phyloP scores from a whole-genome alignment of 2,113 vertebrate genomes.

The Mellivora capensis region DNA sequence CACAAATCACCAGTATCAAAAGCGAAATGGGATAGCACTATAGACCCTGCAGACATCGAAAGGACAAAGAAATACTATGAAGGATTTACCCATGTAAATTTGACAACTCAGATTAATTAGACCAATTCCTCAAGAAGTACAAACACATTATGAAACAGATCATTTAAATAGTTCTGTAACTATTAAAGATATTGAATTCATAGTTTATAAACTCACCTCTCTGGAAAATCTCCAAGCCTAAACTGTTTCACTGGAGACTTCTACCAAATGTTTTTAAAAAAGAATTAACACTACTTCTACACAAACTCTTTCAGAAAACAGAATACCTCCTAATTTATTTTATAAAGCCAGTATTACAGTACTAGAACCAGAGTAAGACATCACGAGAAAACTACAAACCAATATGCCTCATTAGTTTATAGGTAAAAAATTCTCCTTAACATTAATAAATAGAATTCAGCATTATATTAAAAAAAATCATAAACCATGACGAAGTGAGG shows the following conservation, averaged over 20 bases:
- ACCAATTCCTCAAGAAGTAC: background rate
- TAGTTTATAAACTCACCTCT: background rate
- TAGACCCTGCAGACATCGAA: background rate
- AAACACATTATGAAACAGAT: background rate
- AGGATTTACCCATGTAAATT: background rate
- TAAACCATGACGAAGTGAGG: background rate
- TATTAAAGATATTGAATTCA: background rate
- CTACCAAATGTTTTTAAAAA: background rate
- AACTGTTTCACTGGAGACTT: background rate
- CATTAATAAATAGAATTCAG: background rate
- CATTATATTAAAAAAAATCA: background rate
- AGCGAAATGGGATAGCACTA: background rate
- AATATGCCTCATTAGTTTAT: background rate
- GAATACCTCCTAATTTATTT: background rate
- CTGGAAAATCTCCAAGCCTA: background rate
- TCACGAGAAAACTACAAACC: background rate
- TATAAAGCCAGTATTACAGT: background rate
- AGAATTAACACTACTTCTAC: background rate
- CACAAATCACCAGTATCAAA: background rate
- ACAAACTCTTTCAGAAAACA: background rate
- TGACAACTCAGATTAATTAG: background rate
- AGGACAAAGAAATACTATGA: background rate
- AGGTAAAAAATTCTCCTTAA: background rate
- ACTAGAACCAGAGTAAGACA: background rate
- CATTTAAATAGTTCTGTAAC: background rate